Percentiles rank a stretch among this genome's conserved stretches.
phyloP scores from a whole-genome alignment of 1,140 invertebrate species.

The Sycophila sp. region DNA sequence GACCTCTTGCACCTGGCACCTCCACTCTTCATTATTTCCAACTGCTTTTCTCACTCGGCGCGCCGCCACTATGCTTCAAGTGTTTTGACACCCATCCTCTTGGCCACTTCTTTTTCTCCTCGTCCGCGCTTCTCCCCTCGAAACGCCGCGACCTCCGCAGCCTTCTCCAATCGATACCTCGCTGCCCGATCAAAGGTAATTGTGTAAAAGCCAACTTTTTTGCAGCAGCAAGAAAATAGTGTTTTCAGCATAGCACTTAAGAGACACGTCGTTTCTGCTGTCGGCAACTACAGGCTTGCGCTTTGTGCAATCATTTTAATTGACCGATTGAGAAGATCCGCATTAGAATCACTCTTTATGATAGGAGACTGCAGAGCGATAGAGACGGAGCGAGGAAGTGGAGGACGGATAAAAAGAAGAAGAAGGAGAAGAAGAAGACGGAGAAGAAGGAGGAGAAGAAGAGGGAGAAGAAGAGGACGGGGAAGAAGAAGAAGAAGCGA shows the following conservation, averaged over 20 bases:
- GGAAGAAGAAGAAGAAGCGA: background rate
- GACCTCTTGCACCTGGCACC: constrained; percentile 52
- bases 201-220: background rate
- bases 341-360: constrained; percentile 22
- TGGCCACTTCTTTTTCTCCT: background rate
- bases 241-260: background rate
- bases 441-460: background rate
- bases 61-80: background rate
- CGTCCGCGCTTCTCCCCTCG: background rate
- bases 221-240: background rate
- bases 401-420: no score
- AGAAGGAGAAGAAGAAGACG: background rate
- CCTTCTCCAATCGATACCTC: background rate
- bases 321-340: constrained; percentile 18
- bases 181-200: background rate
- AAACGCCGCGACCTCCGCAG: background rate
- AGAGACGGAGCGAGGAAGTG: no score
- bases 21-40: constrained; percentile 53
- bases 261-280: background rate
- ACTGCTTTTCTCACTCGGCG: constrained; percentile 25
- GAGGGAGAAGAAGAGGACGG: background rate
- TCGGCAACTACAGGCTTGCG: background rate
- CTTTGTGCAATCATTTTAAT: constrained; percentile 19
- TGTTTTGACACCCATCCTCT: constrained; percentile 13
- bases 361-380: no score